These are phyloP conservation scores for Chrysopa pallens DNA, from an alignment of 1,140 invertebrate species.

Conservation along the genomic window DNA sequence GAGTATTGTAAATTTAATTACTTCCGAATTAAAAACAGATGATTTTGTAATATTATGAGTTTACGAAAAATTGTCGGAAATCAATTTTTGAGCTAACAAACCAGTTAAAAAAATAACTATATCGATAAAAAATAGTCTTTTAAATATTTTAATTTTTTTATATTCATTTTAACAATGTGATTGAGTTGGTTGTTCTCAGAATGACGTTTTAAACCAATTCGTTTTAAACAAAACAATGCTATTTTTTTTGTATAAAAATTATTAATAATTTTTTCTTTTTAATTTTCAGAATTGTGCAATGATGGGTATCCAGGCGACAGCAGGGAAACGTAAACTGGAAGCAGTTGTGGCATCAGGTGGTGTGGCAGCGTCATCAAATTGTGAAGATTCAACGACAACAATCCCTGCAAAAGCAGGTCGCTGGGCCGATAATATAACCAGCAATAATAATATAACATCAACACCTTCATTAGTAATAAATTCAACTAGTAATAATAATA, in stretches of 20 bases:
- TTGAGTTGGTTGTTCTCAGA: too few relatives aligned
- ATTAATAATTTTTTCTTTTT: conserved; percentile 1
- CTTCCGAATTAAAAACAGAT: too few relatives aligned
- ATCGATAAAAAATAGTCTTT: too few relatives aligned
- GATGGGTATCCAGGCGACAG: conserved; percentile 57
- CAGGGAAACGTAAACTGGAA: conserved; percentile 41
- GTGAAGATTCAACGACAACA: not conserved
- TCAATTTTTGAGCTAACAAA: too few relatives aligned
- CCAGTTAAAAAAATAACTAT: too few relatives aligned
- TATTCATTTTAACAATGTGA: too few relatives aligned
- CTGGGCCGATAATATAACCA: not conserved
- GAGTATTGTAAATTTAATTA: too few relatives aligned
- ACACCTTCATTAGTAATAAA: not conserved
- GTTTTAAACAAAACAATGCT: not conserved
- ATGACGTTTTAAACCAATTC: too few relatives aligned
- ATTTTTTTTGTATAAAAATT: not conserved
- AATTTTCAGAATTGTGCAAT: conserved; percentile 49
- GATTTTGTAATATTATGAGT: too few relatives aligned
- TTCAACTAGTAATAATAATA: conserved; percentile 12
- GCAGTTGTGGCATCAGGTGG: conserved; percentile 25
- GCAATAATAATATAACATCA: not conserved
- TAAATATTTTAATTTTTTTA: too few relatives aligned
- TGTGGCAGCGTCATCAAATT: conserved; percentile 18
- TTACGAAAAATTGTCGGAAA: too few relatives aligned
- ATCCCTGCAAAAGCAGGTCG: not conserved